Evolutionary conservation across 92 coral and sea anemone genomes (phyloP), one percentile per base, ranked within the genome.

Genomic region (Zoanthus gigantus): DNA sequence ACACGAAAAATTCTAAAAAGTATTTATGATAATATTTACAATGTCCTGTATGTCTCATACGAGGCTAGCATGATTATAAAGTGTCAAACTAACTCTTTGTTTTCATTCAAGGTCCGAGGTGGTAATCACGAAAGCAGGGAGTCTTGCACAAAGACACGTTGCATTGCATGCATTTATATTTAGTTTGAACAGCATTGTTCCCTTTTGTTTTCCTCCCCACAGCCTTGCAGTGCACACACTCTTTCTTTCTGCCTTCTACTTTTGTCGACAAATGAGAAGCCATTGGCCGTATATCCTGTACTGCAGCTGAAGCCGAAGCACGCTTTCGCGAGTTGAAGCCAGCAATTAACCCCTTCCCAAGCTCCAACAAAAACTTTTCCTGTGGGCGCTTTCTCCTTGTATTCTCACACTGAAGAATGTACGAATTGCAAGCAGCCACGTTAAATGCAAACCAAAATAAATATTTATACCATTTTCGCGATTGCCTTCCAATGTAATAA

Each of bases 351-450:
- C 73, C 42, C 23, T 23, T 68, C n/a, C 73, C 73, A 68, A 68
- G 73, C 73, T 68, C 73, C 9, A 68, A 37, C 73, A 68, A 68
- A 68, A 68, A 68, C 73, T 68, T 68, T 29, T 68, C 73, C 73
- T 68, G 73, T 68, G 73, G 73, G 73, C 73, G 12, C 73, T 68
- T 68, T 68, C 23, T 68, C 28, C 73, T 68, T 68, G 73, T 68
- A 29, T 68, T 18, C 28, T 68, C 37, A n/a, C 73, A 68, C 10
- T 60, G 68, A 60, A 60, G 68, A 60, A 60, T 60, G 28, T 13
- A 60, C 68, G 68, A 60, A 60, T 60, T 60, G 68, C 5, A 60
- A 18, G 68, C 68, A 60, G 68, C 68, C 28, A 60, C n/a, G 12
- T 60, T 60, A 18, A 60, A 60, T 60, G 68, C 68, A 60, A 13